These are phyloP conservation scores for Aleadryas rufinucha DNA, from an alignment of 2,113 vertebrate species.

Conservation along the genomic window DNA sequence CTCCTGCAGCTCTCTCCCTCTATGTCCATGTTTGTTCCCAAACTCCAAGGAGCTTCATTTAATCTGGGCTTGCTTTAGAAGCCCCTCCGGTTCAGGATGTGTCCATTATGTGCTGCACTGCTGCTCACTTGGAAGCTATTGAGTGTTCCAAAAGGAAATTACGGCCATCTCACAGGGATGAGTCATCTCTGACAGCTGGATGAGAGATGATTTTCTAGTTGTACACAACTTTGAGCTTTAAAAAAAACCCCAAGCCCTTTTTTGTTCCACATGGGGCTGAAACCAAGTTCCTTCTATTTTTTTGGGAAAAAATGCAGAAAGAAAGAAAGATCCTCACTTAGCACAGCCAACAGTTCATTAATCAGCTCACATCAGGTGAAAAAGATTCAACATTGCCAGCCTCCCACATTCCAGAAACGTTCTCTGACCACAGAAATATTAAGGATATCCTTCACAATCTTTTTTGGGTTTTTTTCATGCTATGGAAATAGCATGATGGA, in stretches of 20 bases:
- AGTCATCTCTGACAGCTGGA: neutral
- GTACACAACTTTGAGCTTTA: neutral
- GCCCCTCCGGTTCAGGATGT: neutral
- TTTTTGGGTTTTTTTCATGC: neutral
- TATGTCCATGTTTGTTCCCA: neutral
- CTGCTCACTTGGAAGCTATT: neutral
- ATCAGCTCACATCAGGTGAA: neutral
- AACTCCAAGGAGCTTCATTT: neutral
- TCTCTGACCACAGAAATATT: neutral
- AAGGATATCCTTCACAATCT: neutral
- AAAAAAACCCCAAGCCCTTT: neutral
- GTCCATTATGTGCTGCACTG: neutral
- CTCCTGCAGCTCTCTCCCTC: neutral
- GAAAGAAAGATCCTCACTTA: neutral
- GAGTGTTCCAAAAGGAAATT: neutral
- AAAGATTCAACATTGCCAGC: neutral
- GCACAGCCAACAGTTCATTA: neutral
- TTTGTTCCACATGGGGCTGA: neutral
- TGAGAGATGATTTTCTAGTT: neutral
- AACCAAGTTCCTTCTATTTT: neutral
- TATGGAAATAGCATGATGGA: no score
- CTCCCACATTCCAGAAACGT: neutral
- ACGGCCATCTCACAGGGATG: neutral
- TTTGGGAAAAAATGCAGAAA: neutral
- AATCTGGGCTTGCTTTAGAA: neutral